These are phyloP conservation scores for Folsomia manolachei DNA, from an alignment of 2,888 invertebrate species.

Conservation along the genomic window DNA sequence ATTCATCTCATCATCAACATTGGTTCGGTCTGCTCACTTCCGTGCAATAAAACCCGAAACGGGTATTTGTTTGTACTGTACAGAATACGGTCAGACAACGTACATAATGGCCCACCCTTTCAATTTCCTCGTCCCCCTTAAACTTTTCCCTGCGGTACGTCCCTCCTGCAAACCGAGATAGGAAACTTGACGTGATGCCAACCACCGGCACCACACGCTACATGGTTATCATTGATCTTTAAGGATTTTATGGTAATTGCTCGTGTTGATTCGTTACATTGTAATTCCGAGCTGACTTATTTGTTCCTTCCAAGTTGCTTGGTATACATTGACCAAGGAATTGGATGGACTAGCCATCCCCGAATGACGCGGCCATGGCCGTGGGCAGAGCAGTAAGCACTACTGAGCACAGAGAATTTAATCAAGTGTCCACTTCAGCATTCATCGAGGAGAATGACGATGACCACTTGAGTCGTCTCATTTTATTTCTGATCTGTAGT, in stretches of 20 bases:
- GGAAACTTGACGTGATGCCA: conserved; percentile 34
- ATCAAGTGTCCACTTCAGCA: conserved; percentile 43
- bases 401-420: conserved; percentile 34
- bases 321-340: neutral
- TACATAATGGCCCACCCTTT: neutral
- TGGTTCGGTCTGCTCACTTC: neutral
- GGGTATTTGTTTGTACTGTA: conserved; percentile 6
- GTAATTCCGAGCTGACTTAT: neutral
- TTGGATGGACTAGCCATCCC: neutral
- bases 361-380: conserved; percentile 28
- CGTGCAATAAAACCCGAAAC: conserved; percentile 13
- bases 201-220: conserved; percentile 18
- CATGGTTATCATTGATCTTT: conserved; percentile 41
- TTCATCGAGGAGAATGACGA: neutral
- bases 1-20: too few relatives aligned
- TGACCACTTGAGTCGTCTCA: neutral
- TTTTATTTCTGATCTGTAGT: neutral
- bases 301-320: neutral
- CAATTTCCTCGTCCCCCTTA: too few relatives aligned
- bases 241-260: conserved; percentile 44
- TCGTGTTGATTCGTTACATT: neutral
- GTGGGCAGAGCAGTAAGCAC: conserved; percentile 27
- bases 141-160: too few relatives aligned
- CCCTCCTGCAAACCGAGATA: conserved; percentile 11
- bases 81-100: too few relatives aligned